Evolutionary conservation across 2,113 vertebrate genomes (phyloP).

Genomic region (Nothocercus julius): DNA sequence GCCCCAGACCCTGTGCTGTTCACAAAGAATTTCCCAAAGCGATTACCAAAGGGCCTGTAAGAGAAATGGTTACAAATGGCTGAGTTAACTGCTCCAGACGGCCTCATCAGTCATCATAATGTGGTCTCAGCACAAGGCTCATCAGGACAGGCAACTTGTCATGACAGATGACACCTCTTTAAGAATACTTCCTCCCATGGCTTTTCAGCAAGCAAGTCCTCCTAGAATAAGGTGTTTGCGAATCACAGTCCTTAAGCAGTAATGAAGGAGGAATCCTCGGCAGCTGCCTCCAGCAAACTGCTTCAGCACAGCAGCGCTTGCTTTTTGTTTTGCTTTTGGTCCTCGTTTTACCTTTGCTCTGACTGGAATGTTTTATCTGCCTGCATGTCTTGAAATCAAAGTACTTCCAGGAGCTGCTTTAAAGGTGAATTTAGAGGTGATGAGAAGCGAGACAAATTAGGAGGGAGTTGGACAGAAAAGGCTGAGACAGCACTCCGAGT

Average conservation of each 20-base stretch:
- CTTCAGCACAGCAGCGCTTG: not conserved
- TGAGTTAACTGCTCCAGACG: constrained; percentile 53
- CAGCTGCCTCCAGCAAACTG: not conserved
- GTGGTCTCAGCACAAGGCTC: constrained; percentile 48
- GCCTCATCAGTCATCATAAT: constrained; percentile 72
- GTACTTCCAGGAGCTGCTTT: not conserved
- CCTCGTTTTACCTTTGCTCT: not conserved
- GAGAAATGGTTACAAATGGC: constrained; percentile 76
- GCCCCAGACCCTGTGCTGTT: not conserved
- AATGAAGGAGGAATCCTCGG: constrained; percentile 43
- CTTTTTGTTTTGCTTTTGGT: not conserved
- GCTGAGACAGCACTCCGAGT: not conserved
- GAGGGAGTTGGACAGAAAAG: not conserved
- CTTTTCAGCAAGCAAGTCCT: constrained; percentile 27
- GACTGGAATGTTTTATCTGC: not conserved
- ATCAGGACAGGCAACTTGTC: constrained; percentile 66
- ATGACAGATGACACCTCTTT: constrained; percentile 61
- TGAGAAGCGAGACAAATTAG: not conserved
- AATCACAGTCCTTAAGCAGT: constrained; percentile 14
- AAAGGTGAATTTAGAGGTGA: constrained; percentile 27
- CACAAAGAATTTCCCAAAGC: constrained; percentile 62
- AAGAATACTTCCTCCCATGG: constrained; percentile 28
- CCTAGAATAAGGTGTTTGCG: constrained; percentile 23
- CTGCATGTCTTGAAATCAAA: not conserved
- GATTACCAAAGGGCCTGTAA: constrained; percentile 56